Base-by-base conservation (phyloP, 1,140 invertebrate species). In the Tenebrio molitor region DNA sequence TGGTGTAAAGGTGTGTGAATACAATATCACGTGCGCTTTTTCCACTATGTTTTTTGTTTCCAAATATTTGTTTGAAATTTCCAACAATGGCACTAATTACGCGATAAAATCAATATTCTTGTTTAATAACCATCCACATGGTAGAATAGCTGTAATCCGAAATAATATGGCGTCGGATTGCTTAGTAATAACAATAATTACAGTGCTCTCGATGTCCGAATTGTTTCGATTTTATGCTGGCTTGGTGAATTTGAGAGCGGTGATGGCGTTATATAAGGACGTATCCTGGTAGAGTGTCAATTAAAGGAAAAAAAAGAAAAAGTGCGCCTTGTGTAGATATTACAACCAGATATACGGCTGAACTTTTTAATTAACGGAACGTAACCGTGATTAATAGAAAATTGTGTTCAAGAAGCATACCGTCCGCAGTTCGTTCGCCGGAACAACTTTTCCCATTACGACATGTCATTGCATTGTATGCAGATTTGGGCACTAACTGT, bases 391-490 rank as follows among this genome's bases (percentile, higher is more conserved):
- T 80, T 81, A 81, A 81, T 80, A 81, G 79, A 81, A 79, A 80
- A 78, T 76, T 77, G 78, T 80, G 78, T 78, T 80, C 78, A 81
- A 76, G 77, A 74, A 78, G 78, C 78, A 80, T 78, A 76, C 74
- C 78, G 76, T 76, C 74, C 74, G 74, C 73, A 75, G 64, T 46
- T 69, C 65, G 29, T 74, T 71, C 74, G 70, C 72, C 77, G 78
- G 78, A 80, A 80, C 75, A 74, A 29, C 75, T 74, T 78, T 81
- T 81, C 80, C 77, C 79, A 81, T 80, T 80, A 78, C 78, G 74
- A 81, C 78, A 80, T 81, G 80, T 81, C 80, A 81, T 79, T 81
- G 77, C 71, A 81, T 81, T 81, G 79, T 81, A 81, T 81, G 80
- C 73, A 81, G 78, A 81, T 81, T 80, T 75, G 75, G 64, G 53